These are phyloP conservation scores for Drosophila barbarae DNA, from an alignment of 2,888 invertebrate species.

Conservation along the genomic window DNA sequence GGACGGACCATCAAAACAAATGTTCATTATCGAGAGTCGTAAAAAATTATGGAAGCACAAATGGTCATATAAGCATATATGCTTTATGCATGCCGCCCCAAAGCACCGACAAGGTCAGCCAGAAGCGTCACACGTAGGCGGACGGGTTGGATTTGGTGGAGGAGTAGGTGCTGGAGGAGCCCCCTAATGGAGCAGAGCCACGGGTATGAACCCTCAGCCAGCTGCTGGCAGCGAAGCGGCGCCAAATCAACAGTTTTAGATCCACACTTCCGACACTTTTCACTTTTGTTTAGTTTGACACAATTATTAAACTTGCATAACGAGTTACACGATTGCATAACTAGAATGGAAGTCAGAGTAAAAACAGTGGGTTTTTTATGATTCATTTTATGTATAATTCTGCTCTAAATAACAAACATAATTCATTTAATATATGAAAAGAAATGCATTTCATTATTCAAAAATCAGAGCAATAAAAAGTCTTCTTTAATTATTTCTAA, in stretches of 20 bases:
- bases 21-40: constrained; percentile 54
- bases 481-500: background rate
- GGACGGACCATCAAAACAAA: constrained; percentile 44
- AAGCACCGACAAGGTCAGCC: constrained; percentile 35
- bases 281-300: constrained; percentile 39
- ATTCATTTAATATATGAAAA: background rate
- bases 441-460: background rate
- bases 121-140: constrained; percentile 37
- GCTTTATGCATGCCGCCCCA: constrained; percentile 38
- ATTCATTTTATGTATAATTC: constrained; percentile 8
- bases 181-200: background rate
- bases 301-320: constrained; percentile 37
- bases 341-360: constrained; percentile 19
- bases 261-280: constrained; percentile 57
- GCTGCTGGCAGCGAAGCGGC: constrained; percentile 47
- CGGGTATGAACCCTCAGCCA: constrained; percentile 28
- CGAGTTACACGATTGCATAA: constrained; percentile 28
- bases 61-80: constrained; percentile 33
- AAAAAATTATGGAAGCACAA: constrained; percentile 45
- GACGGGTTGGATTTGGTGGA: constrained; percentile 9
- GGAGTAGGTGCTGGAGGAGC: background rate
- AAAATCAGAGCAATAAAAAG: background rate
- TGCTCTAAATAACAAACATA: constrained; percentile 14
- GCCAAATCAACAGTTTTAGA: constrained; percentile 42
- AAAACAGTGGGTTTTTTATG: background rate